Conservation (phyloP, 2,113 vertebrate genomes). For the Osmerus eperlanus region DNA sequence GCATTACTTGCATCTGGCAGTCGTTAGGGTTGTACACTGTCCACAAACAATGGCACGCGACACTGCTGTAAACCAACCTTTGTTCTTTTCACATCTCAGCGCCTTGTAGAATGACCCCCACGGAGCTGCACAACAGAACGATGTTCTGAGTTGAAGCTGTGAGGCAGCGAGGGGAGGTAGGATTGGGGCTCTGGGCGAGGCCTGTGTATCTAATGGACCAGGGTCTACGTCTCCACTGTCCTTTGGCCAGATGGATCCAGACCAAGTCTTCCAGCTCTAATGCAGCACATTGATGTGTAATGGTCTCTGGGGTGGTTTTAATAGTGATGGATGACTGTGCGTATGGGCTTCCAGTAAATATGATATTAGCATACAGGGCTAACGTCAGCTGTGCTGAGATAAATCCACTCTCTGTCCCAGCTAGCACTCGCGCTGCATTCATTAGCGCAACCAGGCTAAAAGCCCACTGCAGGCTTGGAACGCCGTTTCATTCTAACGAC, state of each 20-base stretch:
- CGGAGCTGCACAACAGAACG: no score
- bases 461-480: conserved; percentile 23
- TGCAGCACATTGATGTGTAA: conserved; percentile 39
- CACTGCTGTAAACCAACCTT: no score
- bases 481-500: conserved; percentile 17
- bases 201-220: background rate
- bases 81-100: no score
- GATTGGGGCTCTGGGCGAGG: no score
- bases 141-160: no score
- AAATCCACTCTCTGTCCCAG: conserved; percentile 10
- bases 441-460: conserved; percentile 39
- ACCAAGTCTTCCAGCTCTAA: conserved; percentile 25
- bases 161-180: no score
- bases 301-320: conserved; percentile 34
- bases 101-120: no score
- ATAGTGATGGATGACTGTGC: conserved; percentile 43
- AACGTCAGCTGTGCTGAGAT: background rate
- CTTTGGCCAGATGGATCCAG: no score
- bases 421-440: conserved; percentile 26
- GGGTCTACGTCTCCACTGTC: background rate
- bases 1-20: no score
- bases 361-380: conserved; percentile 13
- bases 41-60: no score
- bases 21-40: no score
- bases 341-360: conserved; percentile 39